A percentile compares a stretch with the other conserved stretches of the same genome.
Evolutionary conservation across 2,888 invertebrate species (phyloP).

Genomic region (Syrista parreyssii): DNA sequence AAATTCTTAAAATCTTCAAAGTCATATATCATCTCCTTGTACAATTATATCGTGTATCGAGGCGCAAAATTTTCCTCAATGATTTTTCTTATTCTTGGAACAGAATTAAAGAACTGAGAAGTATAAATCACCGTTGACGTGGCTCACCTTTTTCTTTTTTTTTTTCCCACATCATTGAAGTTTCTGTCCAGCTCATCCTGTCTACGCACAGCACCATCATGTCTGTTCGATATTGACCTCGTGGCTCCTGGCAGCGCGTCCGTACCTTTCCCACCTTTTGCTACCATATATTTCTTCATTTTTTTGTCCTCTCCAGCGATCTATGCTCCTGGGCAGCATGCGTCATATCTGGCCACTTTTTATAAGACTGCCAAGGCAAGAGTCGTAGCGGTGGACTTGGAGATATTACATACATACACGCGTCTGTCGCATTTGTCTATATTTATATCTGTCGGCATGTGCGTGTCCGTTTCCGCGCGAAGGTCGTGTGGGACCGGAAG

Average conservation of each 20-base stretch:
- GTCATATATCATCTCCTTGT: background rate
- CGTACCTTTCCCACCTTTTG: slow-evolving; percentile 15
- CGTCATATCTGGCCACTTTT: slow-evolving; percentile 32
- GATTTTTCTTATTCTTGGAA: background rate
- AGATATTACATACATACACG: background rate
- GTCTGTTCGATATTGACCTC: background rate
- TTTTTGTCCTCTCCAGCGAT: slow-evolving; percentile 12
- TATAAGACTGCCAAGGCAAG: slow-evolving; percentile 26
- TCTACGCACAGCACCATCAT: background rate
- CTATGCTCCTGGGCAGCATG: slow-evolving; percentile 4
- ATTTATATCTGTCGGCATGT: slow-evolving; percentile 42
- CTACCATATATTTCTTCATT: slow-evolving; percentile 27
- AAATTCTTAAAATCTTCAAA: background rate
- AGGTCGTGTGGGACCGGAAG: slow-evolving; percentile 62
- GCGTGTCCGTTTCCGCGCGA: slow-evolving; percentile 59
- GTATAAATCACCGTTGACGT: background rate
- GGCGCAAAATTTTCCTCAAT: background rate
- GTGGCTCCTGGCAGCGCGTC: background rate
- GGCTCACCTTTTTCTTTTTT: background rate
- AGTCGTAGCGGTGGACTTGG: slow-evolving; percentile 13
- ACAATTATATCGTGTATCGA: background rate
- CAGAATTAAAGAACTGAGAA: background rate
- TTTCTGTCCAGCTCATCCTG: background rate
- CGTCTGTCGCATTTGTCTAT: slow-evolving; percentile 22
- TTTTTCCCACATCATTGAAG: background rate